Conservation (phyloP, 2,113 vertebrate species). For the Phalacrocorax brasilianus region DNA sequence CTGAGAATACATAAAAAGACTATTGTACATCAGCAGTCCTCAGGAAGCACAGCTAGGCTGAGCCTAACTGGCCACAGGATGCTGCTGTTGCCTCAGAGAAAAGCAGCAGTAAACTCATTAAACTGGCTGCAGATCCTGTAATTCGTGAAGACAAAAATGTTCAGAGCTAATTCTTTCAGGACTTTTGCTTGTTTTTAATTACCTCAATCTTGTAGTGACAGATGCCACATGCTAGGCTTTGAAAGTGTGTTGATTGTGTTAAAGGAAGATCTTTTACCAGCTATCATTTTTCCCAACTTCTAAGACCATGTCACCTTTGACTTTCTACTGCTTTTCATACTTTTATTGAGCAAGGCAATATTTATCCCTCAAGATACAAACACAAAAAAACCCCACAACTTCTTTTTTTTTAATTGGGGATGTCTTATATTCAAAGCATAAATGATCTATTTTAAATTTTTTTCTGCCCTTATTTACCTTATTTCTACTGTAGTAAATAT, state of each 20-base stretch:
- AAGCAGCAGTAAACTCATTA: slow-evolving; percentile 53
- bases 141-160: slow-evolving; percentile 25
- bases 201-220: background rate
- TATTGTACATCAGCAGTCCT: background rate
- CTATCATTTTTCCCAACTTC: background rate
- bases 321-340: background rate
- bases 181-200: slow-evolving; percentile 18
- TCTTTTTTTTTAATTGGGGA: background rate
- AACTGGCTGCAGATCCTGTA: slow-evolving; percentile 22
- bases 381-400: too few species aligned
- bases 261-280: background rate
- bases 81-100: slow-evolving; percentile 50
- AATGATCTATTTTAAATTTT: background rate
- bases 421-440: background rate
- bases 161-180: slow-evolving; percentile 21
- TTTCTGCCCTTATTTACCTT: background rate
- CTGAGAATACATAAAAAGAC: background rate
- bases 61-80: slow-evolving; percentile 43
- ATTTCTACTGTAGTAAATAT: background rate
- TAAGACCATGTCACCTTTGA: background rate
- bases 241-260: background rate
- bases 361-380: background rate
- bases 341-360: background rate
- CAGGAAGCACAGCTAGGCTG: background rate
- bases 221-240: background rate